Percentiles rank a stretch among this genome's conserved stretches.
phyloP scores from a whole-genome alignment of 2,888 invertebrate species.

The Brachypalpus laphriformis region DNA sequence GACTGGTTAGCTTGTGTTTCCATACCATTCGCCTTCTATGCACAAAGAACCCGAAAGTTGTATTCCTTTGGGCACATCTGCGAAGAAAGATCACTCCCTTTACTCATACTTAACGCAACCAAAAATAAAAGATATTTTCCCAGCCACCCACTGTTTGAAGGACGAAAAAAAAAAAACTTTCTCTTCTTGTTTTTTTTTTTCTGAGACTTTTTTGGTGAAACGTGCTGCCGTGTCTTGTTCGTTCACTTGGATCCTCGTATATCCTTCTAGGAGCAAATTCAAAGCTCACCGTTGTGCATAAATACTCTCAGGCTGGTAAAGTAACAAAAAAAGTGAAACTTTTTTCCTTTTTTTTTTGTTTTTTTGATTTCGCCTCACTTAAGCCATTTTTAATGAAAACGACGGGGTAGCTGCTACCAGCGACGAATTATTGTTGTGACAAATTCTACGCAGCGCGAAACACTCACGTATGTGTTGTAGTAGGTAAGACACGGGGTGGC shows the following conservation, averaged over 20 bases:
- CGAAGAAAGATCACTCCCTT: conserved; percentile 68
- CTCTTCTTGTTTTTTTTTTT: conserved; percentile 28
- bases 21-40: conserved; percentile 17
- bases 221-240: conserved; percentile 62
- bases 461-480: conserved; percentile 51
- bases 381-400: conserved; percentile 72
- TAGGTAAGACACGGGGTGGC: conserved; percentile 7
- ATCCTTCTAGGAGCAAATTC: conserved; percentile 64
- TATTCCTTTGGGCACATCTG: conserved; percentile 74
- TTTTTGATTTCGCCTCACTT: conserved; percentile 51
- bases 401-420: conserved; percentile 66
- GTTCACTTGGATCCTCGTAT: conserved; percentile 61
- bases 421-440: conserved; percentile 72
- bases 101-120: conserved; percentile 44
- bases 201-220: conserved; percentile 45
- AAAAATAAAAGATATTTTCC: conserved; percentile 37
- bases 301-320: conserved; percentile 57
- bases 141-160: conserved; percentile 60
- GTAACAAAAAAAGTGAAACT: no score
- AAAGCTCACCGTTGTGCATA: conserved; percentile 70
- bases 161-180: conserved; percentile 24
- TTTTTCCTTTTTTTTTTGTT: conserved; percentile 11
- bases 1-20: conserved; percentile 29
- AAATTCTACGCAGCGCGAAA: conserved; percentile 73
- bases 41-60: conserved; percentile 71